These are phyloP conservation scores for Enteromius paludinosus DNA, from an alignment of 2,797 vertebrate species.

Conservation along the genomic window DNA sequence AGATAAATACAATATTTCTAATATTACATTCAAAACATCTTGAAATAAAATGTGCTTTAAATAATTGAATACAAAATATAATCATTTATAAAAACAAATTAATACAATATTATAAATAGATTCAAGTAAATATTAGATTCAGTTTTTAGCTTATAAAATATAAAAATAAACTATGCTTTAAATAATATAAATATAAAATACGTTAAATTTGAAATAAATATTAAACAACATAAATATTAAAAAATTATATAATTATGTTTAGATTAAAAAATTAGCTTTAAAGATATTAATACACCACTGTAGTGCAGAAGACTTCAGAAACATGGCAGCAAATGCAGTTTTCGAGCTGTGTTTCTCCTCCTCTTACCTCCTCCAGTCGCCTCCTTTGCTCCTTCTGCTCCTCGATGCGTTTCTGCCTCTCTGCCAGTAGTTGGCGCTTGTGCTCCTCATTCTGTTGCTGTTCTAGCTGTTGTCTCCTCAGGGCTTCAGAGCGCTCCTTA, in stretches of 20 bases:
- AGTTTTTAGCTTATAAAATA: background rate
- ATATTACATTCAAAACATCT: background rate
- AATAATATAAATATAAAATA: too few species aligned
- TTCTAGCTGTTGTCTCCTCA: conserved; percentile 93
- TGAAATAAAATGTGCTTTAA: background rate
- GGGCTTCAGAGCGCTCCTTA: conserved; percentile 95
- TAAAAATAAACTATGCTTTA: too few species aligned
- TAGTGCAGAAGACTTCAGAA: background rate
- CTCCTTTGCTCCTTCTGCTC: conserved; percentile 97
- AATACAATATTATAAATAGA: background rate
- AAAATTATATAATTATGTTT: background rate
- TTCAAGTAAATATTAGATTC: background rate
- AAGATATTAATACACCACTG: background rate
- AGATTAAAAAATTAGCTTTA: background rate
- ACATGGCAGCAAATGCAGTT: background rate
- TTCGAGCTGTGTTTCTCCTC: conserved; percentile 72
- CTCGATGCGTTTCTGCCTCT: conserved; percentile 97
- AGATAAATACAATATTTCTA: background rate
- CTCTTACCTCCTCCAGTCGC: conserved; percentile 91
- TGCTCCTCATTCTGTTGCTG: conserved; percentile 99
- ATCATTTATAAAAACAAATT: background rate
- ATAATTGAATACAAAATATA: background rate
- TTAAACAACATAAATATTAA: background rate
- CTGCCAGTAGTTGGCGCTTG: conserved; percentile 94
- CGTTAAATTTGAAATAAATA: too few species aligned